Evolutionary conservation across 2,797 vertebrate genomes (phyloP).

Genomic region (Pristis pectinata): DNA sequence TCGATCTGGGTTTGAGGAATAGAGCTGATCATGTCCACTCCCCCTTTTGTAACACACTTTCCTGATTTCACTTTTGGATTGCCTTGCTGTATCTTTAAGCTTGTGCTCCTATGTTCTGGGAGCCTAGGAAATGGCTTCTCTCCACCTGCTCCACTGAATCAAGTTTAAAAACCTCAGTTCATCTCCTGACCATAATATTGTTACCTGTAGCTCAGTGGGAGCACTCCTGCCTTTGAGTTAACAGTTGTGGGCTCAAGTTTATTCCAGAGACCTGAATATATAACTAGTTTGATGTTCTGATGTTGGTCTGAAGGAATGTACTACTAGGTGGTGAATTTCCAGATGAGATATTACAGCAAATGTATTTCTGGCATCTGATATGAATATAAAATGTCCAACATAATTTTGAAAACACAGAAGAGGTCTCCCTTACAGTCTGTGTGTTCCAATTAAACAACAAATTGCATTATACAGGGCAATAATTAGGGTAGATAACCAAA

Average conservation of each 20-base stretch:
- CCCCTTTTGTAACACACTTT: background rate
- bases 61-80: background rate
- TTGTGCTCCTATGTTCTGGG: background rate
- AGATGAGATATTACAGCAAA: background rate
- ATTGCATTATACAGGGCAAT: too few species aligned
- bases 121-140: background rate
- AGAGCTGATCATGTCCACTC: background rate
- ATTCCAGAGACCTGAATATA: background rate
- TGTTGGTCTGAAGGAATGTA: background rate
- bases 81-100: background rate
- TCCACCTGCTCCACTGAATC: background rate
- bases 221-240: background rate
- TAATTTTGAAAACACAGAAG: background rate
- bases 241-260: background rate
- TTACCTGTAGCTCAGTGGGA: background rate
- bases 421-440: background rate
- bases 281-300: background rate
- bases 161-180: background rate
- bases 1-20: background rate
- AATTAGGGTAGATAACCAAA: too few species aligned
- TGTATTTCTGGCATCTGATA: background rate
- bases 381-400: background rate
- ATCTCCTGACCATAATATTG: background rate
- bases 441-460: too few species aligned
- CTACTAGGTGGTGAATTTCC: background rate